These are phyloP conservation scores for Luffia ferchaultella DNA, from an alignment of 2,888 invertebrate species.

Conservation along the genomic window DNA sequence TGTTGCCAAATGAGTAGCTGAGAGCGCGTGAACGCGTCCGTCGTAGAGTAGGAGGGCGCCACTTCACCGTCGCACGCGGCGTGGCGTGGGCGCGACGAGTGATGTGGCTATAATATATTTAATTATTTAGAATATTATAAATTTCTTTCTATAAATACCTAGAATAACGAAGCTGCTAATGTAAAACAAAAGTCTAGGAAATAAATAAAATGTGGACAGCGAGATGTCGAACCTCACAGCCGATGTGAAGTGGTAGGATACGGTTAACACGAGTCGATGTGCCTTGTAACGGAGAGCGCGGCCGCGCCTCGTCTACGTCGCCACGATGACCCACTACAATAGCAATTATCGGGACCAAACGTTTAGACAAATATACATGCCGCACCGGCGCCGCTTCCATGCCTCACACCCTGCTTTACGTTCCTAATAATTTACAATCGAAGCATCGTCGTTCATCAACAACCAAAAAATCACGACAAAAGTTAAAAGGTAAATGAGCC, in stretches of 20 bases:
- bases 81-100: conserved; percentile 27
- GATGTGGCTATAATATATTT: neutral
- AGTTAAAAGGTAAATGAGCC: neutral
- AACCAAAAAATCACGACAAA: too few species aligned
- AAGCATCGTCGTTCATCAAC: neutral
- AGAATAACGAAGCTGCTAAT: conserved; percentile 28
- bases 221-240: conserved; percentile 34
- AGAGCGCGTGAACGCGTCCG: conserved; percentile 22
- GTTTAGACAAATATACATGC: conserved; percentile 62
- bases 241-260: conserved; percentile 43
- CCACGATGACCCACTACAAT: conserved; percentile 39
- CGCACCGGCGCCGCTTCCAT: conserved; percentile 23
- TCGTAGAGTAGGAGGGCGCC: conserved; percentile 30
- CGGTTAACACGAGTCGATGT: conserved; percentile 59
- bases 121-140: neutral
- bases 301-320: conserved; percentile 43
- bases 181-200: conserved; percentile 1
- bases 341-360: conserved; percentile 65
- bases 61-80: conserved; percentile 15
- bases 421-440: neutral
- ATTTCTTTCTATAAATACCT: neutral
- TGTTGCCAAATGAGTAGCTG: conserved; percentile 58
- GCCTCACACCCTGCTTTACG: neutral
- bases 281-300: conserved; percentile 60
- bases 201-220: conserved; percentile 10